Evolutionary conservation across 2,113 vertebrate genomes (phyloP), one percentile per base, ranked within the genome.

Genomic region (Todiramphus chloris): DNA sequence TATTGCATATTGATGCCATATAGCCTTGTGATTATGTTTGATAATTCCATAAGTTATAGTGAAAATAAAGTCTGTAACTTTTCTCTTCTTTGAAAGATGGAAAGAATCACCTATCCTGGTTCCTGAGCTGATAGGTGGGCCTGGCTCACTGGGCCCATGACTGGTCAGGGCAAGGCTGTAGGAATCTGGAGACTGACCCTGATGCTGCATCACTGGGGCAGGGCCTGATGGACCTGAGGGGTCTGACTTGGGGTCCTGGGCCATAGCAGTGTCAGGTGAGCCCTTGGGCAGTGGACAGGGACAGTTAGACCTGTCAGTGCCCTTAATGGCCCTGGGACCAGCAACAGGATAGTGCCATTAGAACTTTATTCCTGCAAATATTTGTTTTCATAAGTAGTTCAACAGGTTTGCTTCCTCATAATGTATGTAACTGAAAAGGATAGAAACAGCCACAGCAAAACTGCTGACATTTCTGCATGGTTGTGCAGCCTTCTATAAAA

Each of bases 401-500:
- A 92, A 53, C 18, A 81, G 9, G 15, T 68, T 83, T 82, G 2
- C 23, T 87, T 93, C 48, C 39, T 89, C 25, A 25, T 58, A 86
- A 81, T 41, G 3, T 60, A 46, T 68, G 50, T 66, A 82, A 64
- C 66, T 73, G 73, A 96, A 89, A 84, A 67, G 72, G 37, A 43
- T 33, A 77, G n/a, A 56, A 93, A 95, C 95, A 94, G 28, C 7
- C 69, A 87, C n/a, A 62, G 35, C 28, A 85, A 93, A 96, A 84
- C 28, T 73, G 51, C 87, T 94, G 88, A 96, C 78, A 93, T 95
- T 95, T 94, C 89, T 93, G 48, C 82, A 75, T 78, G 90, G 25
- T 31, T 95, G 63, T 81, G 35, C 92, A 96, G 76, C 10, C 68
- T 94, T 90, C 85, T 94, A 50, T 82, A 79, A 59, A 73, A 66